A percentile compares a stretch with the other conserved stretches of the same genome.
These are phyloP conservation scores for Corythucha ciliata DNA, from an alignment of 2,888 invertebrate species.

Conservation along the genomic window DNA sequence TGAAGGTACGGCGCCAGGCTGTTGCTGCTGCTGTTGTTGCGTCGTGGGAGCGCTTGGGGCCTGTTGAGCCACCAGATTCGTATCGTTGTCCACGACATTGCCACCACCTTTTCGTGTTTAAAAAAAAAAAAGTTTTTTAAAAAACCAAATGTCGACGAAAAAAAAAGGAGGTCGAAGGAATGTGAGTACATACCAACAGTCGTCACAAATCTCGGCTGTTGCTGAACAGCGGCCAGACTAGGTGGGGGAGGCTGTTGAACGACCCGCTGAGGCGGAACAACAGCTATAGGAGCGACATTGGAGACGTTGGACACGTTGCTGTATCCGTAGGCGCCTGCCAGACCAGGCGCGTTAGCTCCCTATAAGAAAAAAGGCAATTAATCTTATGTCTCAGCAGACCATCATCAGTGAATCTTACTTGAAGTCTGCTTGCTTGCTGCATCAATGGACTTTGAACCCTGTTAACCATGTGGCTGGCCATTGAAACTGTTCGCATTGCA, in stretches of 20 bases:
- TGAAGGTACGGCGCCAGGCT: slow-evolving; percentile 61
- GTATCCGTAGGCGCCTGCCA: too few species aligned
- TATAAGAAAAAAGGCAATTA: too few species aligned
- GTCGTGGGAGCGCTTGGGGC: slow-evolving; percentile 61
- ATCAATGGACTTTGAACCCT: slow-evolving; percentile 43
- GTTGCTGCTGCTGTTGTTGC: slow-evolving; percentile 49
- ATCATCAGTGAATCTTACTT: too few species aligned
- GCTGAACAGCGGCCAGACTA: slow-evolving; percentile 42
- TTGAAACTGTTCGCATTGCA: slow-evolving; percentile 40
- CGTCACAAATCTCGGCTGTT: slow-evolving; percentile 21
- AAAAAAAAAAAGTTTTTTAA: neutral
- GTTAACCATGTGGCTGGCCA: slow-evolving; percentile 40
- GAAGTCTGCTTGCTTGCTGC: too few species aligned
- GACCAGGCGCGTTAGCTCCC: too few species aligned
- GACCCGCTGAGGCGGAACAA: too few species aligned
- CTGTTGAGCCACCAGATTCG: slow-evolving; percentile 34
- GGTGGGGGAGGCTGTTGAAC: slow-evolving; percentile 45
- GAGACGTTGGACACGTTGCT: too few species aligned
- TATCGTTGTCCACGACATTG: slow-evolving; percentile 23
- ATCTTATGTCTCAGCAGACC: too few species aligned
- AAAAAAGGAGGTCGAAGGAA: neutral
- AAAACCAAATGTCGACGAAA: too few species aligned
- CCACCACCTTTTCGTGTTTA: slow-evolving; percentile 12
- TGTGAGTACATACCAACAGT: slow-evolving; percentile 21
- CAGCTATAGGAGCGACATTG: slow-evolving; percentile 31